Conservation (phyloP, 2,888 invertebrate species). For the Pterostichus madidus region DNA sequence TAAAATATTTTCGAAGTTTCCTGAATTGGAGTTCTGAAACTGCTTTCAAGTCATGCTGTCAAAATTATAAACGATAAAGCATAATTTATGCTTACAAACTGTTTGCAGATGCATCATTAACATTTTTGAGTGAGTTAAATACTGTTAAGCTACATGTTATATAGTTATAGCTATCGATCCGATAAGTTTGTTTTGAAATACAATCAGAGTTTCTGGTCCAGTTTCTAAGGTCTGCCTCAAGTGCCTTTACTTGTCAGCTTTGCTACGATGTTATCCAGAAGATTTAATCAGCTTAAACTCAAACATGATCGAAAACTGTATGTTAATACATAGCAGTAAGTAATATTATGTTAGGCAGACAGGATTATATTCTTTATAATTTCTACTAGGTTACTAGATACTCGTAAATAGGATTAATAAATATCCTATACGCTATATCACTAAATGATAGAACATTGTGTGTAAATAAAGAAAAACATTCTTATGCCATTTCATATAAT, state of each 20-base stretch:
- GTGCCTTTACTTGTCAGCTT: conserved; percentile 1
- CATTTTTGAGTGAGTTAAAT: neutral
- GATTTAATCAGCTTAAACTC: neutral
- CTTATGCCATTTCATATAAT: too few relatives aligned
- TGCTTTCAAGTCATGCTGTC: neutral
- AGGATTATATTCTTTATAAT: too few relatives aligned
- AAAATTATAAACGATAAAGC: neutral
- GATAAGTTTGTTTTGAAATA: neutral
- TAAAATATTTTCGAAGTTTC: too few relatives aligned
- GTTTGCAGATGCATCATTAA: neutral
- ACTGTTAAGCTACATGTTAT: neutral
- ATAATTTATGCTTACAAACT: neutral
- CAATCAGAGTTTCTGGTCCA: neutral
- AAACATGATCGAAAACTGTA: too few relatives aligned
- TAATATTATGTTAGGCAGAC: too few relatives aligned
- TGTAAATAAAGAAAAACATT: too few relatives aligned
- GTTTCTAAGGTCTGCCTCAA: neutral
- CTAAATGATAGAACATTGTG: too few relatives aligned
- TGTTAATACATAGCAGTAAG: too few relatives aligned
- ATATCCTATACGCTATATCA: too few relatives aligned
- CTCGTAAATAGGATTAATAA: too few relatives aligned
- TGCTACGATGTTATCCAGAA: neutral
- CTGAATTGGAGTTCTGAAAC: neutral
- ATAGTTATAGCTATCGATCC: neutral
- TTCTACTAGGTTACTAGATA: too few relatives aligned